Evolutionary conservation across 2,888 invertebrate genomes (phyloP).

Genomic region (Diplolepis rosae): DNA sequence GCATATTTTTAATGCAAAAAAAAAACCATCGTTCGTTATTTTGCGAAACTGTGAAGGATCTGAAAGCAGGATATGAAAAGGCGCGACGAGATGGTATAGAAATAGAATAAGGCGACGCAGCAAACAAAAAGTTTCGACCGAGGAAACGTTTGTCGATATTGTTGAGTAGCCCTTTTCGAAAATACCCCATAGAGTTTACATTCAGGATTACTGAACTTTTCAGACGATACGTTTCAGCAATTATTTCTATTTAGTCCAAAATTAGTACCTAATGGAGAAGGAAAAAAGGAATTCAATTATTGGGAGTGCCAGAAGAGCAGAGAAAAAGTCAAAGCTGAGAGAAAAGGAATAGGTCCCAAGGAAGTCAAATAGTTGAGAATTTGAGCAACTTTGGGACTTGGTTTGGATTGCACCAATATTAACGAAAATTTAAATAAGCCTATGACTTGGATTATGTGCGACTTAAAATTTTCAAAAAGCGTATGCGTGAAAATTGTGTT

Average conservation of each 20-base stretch:
- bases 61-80: background rate
- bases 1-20: background rate
- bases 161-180: background rate
- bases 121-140: background rate
- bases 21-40: too few species aligned
- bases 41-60: too few species aligned
- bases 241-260: slow-evolving; percentile 9
- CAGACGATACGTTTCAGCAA: background rate
- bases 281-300: slow-evolving; percentile 12
- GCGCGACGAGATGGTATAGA: background rate
- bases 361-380: background rate
- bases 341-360: background rate
- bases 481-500: background rate
- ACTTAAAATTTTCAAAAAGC: background rate
- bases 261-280: background rate
- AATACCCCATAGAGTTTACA: background rate
- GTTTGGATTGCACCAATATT: background rate
- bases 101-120: background rate
- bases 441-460: background rate
- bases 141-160: background rate
- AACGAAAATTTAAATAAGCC: background rate
- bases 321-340: slow-evolving; percentile 2
- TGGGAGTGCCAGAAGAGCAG: slow-evolving; percentile 22
- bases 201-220: background rate
- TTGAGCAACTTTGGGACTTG: background rate